Conservation (phyloP, 2,888 invertebrate species). For the Pollenia amentaria region DNA sequence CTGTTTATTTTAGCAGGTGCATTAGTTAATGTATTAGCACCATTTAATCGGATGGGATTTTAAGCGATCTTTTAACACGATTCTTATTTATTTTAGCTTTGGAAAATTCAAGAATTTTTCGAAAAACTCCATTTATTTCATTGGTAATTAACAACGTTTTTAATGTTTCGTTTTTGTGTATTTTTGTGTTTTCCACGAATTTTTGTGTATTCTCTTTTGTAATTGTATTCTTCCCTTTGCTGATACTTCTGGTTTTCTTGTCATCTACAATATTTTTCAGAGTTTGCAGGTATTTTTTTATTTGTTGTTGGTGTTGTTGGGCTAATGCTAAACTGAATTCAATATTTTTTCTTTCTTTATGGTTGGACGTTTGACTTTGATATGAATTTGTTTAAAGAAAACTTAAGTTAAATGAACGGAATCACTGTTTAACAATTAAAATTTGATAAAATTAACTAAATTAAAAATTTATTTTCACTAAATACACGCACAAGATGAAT, state of each 20-base stretch:
- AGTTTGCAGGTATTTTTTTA: constrained; percentile 74
- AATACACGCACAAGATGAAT: constrained; percentile 72
- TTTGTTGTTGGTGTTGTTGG: constrained; percentile 72
- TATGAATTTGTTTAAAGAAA: constrained; percentile 75
- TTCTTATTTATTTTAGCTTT: constrained; percentile 34
- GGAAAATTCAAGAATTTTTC: constrained; percentile 18
- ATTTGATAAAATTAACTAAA: constrained; percentile 71
- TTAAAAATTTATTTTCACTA: constrained; percentile 70
- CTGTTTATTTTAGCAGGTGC: constrained; percentile 66
- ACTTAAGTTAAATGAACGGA: constrained; percentile 76
- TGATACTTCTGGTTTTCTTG: constrained; percentile 67
- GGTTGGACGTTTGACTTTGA: constrained; percentile 77
- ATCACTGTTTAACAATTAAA: constrained; percentile 72
- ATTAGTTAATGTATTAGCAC: constrained; percentile 63
- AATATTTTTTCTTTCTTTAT: constrained; percentile 53
- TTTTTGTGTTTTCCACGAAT: constrained; percentile 74
- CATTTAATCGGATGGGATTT: constrained; percentile 46
- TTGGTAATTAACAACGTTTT: constrained; percentile 65
- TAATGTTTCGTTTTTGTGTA: constrained; percentile 69
- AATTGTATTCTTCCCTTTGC: constrained; percentile 62
- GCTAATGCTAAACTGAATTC: constrained; percentile 66
- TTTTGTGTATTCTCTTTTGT: constrained; percentile 67
- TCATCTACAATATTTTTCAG: constrained; percentile 68
- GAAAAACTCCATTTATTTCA: constrained; percentile 56
- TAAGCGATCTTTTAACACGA: constrained; percentile 9